A percentile compares a stretch with the other conserved stretches of the same genome.
These are phyloP conservation scores for Phrynosoma blainvillii DNA, from an alignment of 2,113 vertebrate genomes.

Conservation along the genomic window DNA sequence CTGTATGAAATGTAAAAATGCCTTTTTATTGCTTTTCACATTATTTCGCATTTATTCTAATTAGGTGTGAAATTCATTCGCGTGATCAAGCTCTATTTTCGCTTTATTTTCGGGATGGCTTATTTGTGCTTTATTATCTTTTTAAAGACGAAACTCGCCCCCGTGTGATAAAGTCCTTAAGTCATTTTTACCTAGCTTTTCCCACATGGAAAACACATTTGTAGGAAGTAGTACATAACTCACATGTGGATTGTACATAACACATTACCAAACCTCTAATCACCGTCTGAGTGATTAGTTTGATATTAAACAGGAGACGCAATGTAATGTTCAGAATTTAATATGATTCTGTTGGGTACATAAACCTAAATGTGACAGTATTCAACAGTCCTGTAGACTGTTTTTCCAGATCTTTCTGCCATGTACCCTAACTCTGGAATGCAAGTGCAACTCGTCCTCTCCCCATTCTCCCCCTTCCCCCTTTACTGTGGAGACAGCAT, in stretches of 20 bases:
- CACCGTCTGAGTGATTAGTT: background rate
- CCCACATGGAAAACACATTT: background rate
- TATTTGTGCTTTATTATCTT: too few species aligned
- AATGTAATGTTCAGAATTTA: background rate
- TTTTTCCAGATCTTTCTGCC: background rate
- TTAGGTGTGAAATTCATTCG: too few species aligned
- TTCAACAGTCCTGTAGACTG: background rate
- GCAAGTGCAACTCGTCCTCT: background rate
- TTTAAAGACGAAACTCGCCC: background rate
- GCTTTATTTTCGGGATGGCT: too few species aligned
- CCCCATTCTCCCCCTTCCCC: background rate
- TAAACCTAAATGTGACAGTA: background rate
- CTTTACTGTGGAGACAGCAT: background rate
- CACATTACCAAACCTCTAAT: background rate
- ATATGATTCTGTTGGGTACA: background rate
- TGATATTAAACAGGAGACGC: background rate
- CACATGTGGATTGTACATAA: background rate
- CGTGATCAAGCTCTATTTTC: too few species aligned
- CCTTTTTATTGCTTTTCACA: too few species aligned
- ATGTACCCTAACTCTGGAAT: background rate
- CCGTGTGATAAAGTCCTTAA: background rate
- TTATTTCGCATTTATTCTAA: too few species aligned
- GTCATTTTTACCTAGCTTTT: background rate
- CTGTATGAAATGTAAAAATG: too few species aligned
- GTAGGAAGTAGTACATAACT: background rate